These are phyloP conservation scores for Athene cunicularia DNA, from an alignment of 2,113 vertebrate species.

Conservation along the genomic window DNA sequence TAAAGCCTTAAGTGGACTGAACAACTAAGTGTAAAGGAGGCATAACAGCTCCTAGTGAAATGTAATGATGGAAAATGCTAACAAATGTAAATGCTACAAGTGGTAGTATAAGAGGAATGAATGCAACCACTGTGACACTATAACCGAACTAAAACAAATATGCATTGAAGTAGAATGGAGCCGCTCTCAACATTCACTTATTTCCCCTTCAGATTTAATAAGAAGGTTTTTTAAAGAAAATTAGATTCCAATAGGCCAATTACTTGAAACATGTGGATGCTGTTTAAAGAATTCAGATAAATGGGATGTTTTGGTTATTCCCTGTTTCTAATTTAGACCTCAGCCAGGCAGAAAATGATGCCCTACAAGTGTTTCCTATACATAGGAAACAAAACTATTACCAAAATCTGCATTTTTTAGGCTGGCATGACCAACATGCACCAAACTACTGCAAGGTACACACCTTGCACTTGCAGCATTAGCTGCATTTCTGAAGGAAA, in stretches of 20 bases:
- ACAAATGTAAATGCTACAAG: background rate
- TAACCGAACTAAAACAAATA: background rate
- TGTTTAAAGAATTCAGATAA: background rate
- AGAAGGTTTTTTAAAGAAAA: background rate
- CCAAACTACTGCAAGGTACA: background rate
- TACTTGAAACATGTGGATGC: background rate
- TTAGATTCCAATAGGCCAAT: background rate
- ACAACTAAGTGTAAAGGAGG: background rate
- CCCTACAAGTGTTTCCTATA: background rate
- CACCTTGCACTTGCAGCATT: background rate
- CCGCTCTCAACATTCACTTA: background rate
- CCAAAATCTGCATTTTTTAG: background rate
- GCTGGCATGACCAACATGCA: background rate
- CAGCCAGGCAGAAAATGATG: background rate
- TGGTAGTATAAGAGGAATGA: background rate
- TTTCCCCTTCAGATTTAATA: background rate
- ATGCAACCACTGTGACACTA: background rate
- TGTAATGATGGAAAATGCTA: background rate
- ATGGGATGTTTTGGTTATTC: background rate
- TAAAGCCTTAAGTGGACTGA: background rate
- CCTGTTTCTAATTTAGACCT: background rate
- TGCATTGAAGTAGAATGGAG: background rate
- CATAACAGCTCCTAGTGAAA: background rate
- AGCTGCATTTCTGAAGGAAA: background rate
- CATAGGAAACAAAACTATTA: background rate